Evolutionary conservation across 2,888 invertebrate species (phyloP), one percentile per base, ranked within the genome.

Genomic region (Drosophila siamana): DNA sequence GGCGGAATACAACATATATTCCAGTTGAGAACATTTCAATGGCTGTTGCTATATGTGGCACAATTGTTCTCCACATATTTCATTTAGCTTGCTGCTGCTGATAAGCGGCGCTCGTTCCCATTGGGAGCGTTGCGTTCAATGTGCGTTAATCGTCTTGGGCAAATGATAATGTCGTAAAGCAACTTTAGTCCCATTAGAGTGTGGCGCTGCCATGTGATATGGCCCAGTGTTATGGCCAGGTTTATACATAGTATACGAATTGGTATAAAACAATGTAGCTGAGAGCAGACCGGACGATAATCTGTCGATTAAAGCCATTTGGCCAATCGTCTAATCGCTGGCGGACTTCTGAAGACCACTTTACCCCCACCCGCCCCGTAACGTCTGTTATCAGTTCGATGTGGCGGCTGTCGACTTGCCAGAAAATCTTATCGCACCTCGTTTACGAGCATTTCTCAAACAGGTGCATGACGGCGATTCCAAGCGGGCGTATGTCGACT

Each of bases 101-200:
- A 79, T 80, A 85, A 62, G 59, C 26, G 33, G 33, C 50, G 16
- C 26, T 33, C 59, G 19, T n/a, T 36, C 28, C 54, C 54, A 52
- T 52, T 52, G 46, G 50, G 6, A 16, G 57, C 46, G 62, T 61
- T 61, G 57, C 46, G 62, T 61, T 61, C 69, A 79, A 64, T 67
- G 76, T 41, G 44, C 52, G 56, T 69, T 82, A 80, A 78, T 81
- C 72, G 62, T 38, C 38, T 57, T 64, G 51, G 33, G 6, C 44
- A 24, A 67, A 64, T 69, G 77, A 85, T 84, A 84, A 67, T 79
- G 67, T 11, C 65, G 56, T 64, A 76, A 67, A 69, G 48, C 60
- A 52, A 59, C 52, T 50, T 24, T 41, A 61, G 59, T 61, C n/a
- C 50, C 38, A 26, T 54, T 59, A 28, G 15, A 16, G 15, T n/a